Evolutionary conservation across 2,113 vertebrate genomes (phyloP).

Genomic region (Brachyhypopomus occidentalis): DNA sequence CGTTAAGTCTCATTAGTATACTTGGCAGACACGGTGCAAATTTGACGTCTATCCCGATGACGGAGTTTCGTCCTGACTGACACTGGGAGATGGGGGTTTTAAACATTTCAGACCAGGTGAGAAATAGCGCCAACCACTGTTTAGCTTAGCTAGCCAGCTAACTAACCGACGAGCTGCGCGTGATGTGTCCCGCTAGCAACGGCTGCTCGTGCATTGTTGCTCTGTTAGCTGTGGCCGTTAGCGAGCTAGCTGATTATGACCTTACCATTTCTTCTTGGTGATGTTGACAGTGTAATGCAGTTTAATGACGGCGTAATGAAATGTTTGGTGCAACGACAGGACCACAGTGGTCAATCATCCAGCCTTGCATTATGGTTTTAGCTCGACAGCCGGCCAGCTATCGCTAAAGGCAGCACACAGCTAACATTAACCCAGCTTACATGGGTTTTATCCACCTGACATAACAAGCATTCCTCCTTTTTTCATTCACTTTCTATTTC

Average conservation of each 20-base stretch:
- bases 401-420: neutral
- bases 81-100: slow-evolving; percentile 86
- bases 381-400: slow-evolving; percentile 31
- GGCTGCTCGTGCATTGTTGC: too few species aligned
- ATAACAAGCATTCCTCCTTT: neutral
- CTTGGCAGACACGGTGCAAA: neutral
- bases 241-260: too few species aligned
- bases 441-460: too few species aligned
- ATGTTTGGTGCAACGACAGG: too few species aligned
- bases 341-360: neutral
- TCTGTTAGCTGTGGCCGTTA: too few species aligned
- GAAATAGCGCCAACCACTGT: neutral
- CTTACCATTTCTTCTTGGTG: too few species aligned
- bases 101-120: slow-evolving; percentile 90
- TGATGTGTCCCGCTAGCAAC: too few species aligned
- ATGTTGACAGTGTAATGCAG: neutral
- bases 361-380: neutral
- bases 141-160: neutral
- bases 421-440: slow-evolving; percentile 23
- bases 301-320: neutral
- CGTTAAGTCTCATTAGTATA: neutral
- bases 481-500: slow-evolving; percentile 20
- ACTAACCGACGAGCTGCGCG: neutral
- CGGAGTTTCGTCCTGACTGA: slow-evolving; percentile 81
- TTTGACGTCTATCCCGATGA: slow-evolving; percentile 68